Base-by-base conservation (phyloP, 2,113 vertebrate species). In the Murina feae region DNA sequence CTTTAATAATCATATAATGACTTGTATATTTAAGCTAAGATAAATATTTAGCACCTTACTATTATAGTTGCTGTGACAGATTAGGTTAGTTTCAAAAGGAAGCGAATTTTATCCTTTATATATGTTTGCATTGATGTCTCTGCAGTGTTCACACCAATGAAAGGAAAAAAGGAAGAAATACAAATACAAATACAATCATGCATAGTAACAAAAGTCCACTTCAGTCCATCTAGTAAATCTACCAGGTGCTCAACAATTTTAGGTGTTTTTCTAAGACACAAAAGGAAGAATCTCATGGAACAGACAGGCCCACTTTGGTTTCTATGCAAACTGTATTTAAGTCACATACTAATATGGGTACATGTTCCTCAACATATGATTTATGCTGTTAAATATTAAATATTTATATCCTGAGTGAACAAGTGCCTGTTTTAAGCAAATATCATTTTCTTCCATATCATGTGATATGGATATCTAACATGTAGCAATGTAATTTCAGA, bases 1-100 rank as follows among this genome's bases (percentile, higher is more conserved):
- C 37, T 72, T 93, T 55, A 82, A 66, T 91, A 76, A 60, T 65
- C 32, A 35, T 86, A 16, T 82, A 58, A 30, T 93, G 84, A 32
- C 25, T 51, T 72, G 4, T 44, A 60, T 88, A 65, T 93, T 72
- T 14, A 84, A 91, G 12, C 7, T 69, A 94, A 96, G 32, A 49
- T 81, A 35, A 65, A 9, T 78, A 51, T 58, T 83, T 69, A 93
- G 18, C 18, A 20, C 10, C 23, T 81, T 35, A 25, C 65, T 39
- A 8, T 86, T 72, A 51, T 0, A 58, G 7, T 5, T 87, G 11
- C 30, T 83, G 3, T 84, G 65, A 68, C 21, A 91, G 39, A 82
- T 89, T 63, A 75, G 42, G 16, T 69, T 90, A 55, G n/a, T 66
- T 95, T 88, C 28, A 71, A 47, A 78, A 76, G 78, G 84, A 92